A percentile compares a stretch with the other conserved stretches of the same genome.
phyloP scores from a whole-genome alignment of 2,113 vertebrate genomes.

The Grantiella picta region DNA sequence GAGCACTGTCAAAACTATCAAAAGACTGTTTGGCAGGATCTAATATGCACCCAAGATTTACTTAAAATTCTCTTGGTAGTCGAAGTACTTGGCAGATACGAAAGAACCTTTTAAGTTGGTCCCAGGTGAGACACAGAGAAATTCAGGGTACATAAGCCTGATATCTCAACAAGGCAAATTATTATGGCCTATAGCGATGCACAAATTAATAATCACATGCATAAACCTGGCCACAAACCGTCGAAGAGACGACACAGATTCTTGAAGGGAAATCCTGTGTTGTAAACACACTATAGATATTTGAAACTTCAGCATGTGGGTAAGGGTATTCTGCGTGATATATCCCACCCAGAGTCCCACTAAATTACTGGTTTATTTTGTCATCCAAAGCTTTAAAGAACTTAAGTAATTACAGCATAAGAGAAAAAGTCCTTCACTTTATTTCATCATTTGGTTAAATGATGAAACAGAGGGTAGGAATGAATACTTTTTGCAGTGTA shows the following conservation, averaged over 20 bases:
- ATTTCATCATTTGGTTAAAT: background rate
- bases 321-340: background rate
- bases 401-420: background rate
- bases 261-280: background rate
- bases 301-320: background rate
- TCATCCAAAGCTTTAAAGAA: background rate
- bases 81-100: background rate
- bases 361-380: background rate
- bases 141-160: background rate
- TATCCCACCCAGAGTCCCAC: background rate
- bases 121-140: background rate
- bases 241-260: background rate
- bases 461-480: background rate
- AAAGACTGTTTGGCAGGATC: background rate
- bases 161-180: background rate
- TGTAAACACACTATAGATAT: background rate
- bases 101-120: background rate
- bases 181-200: background rate
- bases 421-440: background rate
- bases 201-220: background rate
- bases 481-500: background rate
- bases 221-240: background rate
- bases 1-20: background rate
- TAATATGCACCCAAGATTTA: background rate
- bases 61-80: background rate